Evolutionary conservation across 92 coral and sea anemone genomes (phyloP).

Genomic region (Plumapathes pennacea): DNA sequence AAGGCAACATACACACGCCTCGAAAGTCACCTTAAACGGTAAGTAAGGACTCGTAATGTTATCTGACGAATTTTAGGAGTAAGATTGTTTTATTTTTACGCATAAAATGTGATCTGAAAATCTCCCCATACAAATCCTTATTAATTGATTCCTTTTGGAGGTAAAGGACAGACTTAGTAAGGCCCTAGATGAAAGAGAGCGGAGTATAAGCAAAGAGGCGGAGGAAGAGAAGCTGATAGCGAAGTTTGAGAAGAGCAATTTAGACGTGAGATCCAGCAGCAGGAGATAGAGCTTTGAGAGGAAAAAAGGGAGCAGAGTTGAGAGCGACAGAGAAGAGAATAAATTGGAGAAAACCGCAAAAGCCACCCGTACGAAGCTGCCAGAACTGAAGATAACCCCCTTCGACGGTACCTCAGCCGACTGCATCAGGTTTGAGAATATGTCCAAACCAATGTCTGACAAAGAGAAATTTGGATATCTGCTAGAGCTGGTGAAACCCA

Average conservation of each 20-base stretch:
- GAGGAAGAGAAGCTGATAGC: conserved; percentile 22
- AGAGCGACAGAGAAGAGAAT: conserved; percentile 26
- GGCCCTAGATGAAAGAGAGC: conserved; percentile 20
- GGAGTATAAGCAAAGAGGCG: not conserved
- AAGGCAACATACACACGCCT: conserved; percentile 41
- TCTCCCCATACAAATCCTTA: too few relatives aligned
- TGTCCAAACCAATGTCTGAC: conserved; percentile 33
- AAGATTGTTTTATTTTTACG: too few relatives aligned
- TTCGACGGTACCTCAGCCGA: conserved; percentile 46
- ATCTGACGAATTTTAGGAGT: too few relatives aligned
- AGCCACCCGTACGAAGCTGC: conserved; percentile 28
- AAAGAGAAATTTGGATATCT: conserved; percentile 37
- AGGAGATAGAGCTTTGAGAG: conserved; percentile 42
- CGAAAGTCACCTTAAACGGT: too few relatives aligned
- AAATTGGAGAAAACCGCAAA: conserved; percentile 28
- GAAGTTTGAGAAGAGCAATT: conserved; percentile 48
- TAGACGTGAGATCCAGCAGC: conserved; percentile 33
- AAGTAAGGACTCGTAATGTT: too few relatives aligned
- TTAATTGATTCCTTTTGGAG: too few relatives aligned
- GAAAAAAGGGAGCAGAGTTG: conserved; percentile 35
- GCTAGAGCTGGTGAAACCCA: conserved; percentile 17
- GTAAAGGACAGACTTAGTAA: conserved; percentile 10
- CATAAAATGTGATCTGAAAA: too few relatives aligned
- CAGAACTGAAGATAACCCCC: conserved; percentile 48
- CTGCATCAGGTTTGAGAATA: conserved; percentile 56